These are phyloP conservation scores for Gadopsis marmoratus DNA, from an alignment of 2,797 vertebrate genomes.

Conservation along the genomic window DNA sequence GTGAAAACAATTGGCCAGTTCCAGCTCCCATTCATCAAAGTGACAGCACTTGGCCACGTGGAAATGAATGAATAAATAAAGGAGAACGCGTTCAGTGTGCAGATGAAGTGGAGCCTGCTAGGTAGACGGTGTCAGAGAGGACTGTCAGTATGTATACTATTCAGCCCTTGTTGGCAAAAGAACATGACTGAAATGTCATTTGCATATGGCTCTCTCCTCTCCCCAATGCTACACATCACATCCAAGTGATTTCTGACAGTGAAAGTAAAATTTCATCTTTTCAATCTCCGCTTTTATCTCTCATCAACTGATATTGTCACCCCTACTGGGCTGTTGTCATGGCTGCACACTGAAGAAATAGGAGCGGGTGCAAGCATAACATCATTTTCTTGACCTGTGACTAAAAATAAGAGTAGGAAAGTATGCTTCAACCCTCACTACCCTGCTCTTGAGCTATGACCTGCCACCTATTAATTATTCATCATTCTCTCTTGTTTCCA, in stretches of 20 bases:
- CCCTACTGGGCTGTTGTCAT: slow-evolving; percentile 34
- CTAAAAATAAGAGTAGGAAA: slow-evolving; percentile 40
- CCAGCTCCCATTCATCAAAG: slow-evolving; percentile 83
- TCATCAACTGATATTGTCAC: slow-evolving; percentile 14
- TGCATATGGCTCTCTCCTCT: slow-evolving; percentile 25
- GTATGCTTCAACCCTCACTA: slow-evolving; percentile 45
- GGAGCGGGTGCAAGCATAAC: slow-evolving; percentile 30
- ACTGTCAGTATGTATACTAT: slow-evolving; percentile 64
- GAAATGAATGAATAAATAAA: slow-evolving; percentile 85
- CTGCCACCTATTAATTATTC: slow-evolving; percentile 75
- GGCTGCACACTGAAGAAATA: slow-evolving; percentile 31
- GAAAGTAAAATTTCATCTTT: slow-evolving; percentile 31
- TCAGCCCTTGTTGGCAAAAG: slow-evolving; percentile 61
- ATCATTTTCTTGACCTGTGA: slow-evolving; percentile 47
- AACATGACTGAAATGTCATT: slow-evolving; percentile 41
- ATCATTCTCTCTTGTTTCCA: slow-evolving; percentile 57
- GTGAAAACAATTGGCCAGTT: slow-evolving; percentile 81
- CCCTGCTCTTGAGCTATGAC: slow-evolving; percentile 63
- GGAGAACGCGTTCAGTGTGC: slow-evolving; percentile 70
- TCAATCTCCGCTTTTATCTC: slow-evolving; percentile 26
- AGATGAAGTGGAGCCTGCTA: slow-evolving; percentile 77
- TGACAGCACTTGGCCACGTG: slow-evolving; percentile 81
- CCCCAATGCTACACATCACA: slow-evolving; percentile 15
- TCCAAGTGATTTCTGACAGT: slow-evolving; percentile 48
- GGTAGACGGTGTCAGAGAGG: slow-evolving; percentile 56